Percentiles rank a stretch among this genome's conserved stretches.
Evolutionary conservation across 2,797 vertebrate genomes (phyloP).

Genomic region (Dryobates pubescens): DNA sequence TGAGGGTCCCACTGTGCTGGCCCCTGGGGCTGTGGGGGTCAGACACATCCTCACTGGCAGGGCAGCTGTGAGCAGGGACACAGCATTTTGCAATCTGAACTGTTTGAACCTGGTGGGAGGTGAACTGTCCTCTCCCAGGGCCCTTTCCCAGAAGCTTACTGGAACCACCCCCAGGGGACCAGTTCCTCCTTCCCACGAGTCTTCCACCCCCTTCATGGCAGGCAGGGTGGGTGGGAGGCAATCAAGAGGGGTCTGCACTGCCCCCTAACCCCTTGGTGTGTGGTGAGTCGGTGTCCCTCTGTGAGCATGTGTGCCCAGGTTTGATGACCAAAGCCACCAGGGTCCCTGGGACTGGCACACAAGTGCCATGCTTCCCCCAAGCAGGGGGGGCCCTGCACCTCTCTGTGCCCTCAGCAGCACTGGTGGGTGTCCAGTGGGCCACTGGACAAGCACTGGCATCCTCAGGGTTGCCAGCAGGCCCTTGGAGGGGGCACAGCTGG

Average conservation of each 20-base stretch:
- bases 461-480: not conserved
- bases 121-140: not conserved
- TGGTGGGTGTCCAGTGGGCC: not conserved
- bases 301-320: rapidly evolving
- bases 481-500: not conserved
- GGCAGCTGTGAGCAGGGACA: rapidly evolving
- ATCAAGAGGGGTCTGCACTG: not conserved
- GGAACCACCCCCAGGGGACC: not conserved
- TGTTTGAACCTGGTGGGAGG: not conserved
- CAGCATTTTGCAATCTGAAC: not conserved
- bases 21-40: not conserved
- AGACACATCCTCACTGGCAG: rapidly evolving
- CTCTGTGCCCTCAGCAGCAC: not conserved
- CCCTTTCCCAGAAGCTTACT: not conserved
- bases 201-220: rapidly evolving
- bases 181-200: not conserved
- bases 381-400: rapidly evolving
- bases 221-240: not conserved
- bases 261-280: rapidly evolving
- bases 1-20: not conserved
- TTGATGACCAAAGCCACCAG: not conserved
- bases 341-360: rapidly evolving
- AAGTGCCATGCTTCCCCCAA: rapidly evolving
- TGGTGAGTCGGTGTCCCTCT: rapidly evolving
- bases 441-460: not conserved